Conservation (phyloP, 2,888 invertebrate genomes). For the Rhingia campestris region DNA sequence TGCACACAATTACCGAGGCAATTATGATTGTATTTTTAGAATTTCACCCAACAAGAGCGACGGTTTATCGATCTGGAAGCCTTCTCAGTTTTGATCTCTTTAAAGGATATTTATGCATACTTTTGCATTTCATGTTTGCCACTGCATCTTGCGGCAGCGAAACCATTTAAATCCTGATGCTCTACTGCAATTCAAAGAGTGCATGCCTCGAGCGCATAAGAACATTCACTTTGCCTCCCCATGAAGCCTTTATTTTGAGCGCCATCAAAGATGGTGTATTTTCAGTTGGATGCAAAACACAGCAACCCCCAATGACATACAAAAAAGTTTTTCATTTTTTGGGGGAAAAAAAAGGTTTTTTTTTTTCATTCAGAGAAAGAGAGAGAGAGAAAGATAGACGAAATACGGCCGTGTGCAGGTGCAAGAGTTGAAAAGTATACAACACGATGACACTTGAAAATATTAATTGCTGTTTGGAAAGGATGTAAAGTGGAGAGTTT, state of each 20-base stretch:
- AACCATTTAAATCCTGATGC: slow-evolving; percentile 61
- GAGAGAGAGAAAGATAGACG: neutral
- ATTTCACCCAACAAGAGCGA: neutral
- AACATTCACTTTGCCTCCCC: slow-evolving; percentile 24
- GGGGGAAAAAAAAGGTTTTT: too few relatives aligned
- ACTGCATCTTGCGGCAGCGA: slow-evolving; percentile 48
- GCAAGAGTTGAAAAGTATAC: slow-evolving; percentile 48
- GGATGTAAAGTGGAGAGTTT: slow-evolving; percentile 43
- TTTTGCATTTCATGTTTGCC: slow-evolving; percentile 20
- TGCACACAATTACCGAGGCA: slow-evolving; percentile 27
- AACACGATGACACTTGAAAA: slow-evolving; percentile 70
- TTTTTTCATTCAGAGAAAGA: neutral
- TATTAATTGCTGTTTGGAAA: slow-evolving; percentile 72
- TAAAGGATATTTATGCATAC: slow-evolving; percentile 10
- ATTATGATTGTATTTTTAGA: slow-evolving; percentile 42
- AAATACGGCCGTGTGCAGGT: slow-evolving; percentile 52
- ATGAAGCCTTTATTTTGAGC: slow-evolving; percentile 53
- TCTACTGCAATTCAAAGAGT: slow-evolving; percentile 51
- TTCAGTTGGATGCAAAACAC: slow-evolving; percentile 41
- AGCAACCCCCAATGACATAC: slow-evolving; percentile 43
- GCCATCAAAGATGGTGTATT: slow-evolving; percentile 50
- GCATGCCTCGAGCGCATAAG: slow-evolving; percentile 50
- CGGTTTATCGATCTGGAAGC: slow-evolving; percentile 10
- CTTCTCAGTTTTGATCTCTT: neutral
- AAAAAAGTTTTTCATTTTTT: too few relatives aligned